phyloP scores from a whole-genome alignment of 2,888 invertebrate species.

The Andrena dorsata region DNA sequence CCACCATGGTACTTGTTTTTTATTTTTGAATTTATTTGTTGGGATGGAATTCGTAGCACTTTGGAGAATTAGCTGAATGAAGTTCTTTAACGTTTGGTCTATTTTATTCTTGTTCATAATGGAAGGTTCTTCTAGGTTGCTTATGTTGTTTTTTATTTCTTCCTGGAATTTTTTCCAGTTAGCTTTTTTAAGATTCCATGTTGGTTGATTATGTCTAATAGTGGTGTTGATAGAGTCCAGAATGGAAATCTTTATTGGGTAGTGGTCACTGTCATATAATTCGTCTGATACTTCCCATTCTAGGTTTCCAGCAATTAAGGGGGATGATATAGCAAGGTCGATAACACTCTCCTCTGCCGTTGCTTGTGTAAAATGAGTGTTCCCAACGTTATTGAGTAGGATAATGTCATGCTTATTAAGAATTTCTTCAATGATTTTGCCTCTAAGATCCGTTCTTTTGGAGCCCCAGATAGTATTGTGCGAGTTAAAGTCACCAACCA shows the following conservation, averaged over 20 bases:
- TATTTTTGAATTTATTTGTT: conserved; percentile 7
- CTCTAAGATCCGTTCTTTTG: conserved; percentile 46
- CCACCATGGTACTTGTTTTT: conserved; percentile 55
- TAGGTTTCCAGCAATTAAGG: neutral
- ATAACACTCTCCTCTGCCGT: neutral
- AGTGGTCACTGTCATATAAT: conserved; percentile 16
- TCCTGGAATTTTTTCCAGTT: neutral
- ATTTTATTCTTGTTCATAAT: neutral
- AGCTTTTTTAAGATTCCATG: conserved; percentile 7
- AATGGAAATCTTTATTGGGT: neutral
- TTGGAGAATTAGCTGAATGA: conserved; percentile 18
- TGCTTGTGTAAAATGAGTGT: conserved; percentile 2
- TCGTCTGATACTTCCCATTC: neutral
- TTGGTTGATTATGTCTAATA: neutral
- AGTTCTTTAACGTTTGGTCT: neutral
- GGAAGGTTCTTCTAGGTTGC: neutral
- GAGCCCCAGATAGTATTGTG: conserved; percentile 62
- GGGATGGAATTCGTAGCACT: conserved; percentile 36
- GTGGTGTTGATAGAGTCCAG: neutral
- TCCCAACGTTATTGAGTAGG: neutral
- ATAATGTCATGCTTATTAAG: neutral
- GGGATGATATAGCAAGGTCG: neutral
- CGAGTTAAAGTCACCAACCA: conserved; percentile 68
- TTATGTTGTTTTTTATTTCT: too few relatives aligned
- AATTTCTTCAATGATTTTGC: conserved; percentile 61